A percentile compares a stretch with the other conserved stretches of the same genome.
These are phyloP conservation scores for Drosophila saltans DNA, from an alignment of 1,140 invertebrate species.

Conservation along the genomic window DNA sequence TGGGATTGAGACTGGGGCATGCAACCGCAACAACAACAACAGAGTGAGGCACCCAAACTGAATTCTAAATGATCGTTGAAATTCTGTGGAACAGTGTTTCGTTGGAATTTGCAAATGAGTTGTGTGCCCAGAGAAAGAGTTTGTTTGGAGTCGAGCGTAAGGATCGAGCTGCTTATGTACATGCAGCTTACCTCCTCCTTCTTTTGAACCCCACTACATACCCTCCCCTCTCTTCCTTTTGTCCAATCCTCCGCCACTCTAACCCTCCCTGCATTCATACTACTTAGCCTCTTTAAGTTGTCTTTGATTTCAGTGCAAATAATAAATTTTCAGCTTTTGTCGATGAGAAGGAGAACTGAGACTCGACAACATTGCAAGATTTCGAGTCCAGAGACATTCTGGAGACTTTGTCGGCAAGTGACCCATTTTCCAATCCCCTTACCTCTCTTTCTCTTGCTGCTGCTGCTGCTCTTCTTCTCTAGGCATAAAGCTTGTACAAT, in stretches of 20 bases:
- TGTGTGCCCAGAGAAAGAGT: constrained; percentile 42
- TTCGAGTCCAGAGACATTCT: constrained; percentile 59
- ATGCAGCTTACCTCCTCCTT: constrained; percentile 23
- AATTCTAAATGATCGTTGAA: constrained; percentile 82
- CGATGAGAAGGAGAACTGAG: constrained; percentile 7
- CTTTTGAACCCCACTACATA: neutral
- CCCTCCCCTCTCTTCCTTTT: neutral
- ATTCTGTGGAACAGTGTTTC: constrained; percentile 82
- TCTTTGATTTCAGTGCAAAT: constrained; percentile 72
- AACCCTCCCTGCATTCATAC: constrained; percentile 2
- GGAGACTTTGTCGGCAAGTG: constrained; percentile 69
- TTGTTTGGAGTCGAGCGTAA: constrained; percentile 1
- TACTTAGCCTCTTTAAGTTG: constrained; percentile 38
- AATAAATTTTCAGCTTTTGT: constrained; percentile 68
- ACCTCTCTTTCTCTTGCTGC: neutral
- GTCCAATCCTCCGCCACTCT: neutral
- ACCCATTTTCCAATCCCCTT: constrained; percentile 59
- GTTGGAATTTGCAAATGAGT: constrained; percentile 83
- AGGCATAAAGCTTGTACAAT: constrained; percentile 45
- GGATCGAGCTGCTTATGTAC: constrained; percentile 48
- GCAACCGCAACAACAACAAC: constrained; percentile 56
- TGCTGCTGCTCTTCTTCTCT: constrained; percentile 20
- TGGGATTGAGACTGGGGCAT: constrained; percentile 43
- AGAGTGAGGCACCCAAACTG: constrained; percentile 69
- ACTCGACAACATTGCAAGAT: neutral